Evolutionary conservation across 2,797 vertebrate genomes (phyloP).

Genomic region (Eulemur albifrons): DNA sequence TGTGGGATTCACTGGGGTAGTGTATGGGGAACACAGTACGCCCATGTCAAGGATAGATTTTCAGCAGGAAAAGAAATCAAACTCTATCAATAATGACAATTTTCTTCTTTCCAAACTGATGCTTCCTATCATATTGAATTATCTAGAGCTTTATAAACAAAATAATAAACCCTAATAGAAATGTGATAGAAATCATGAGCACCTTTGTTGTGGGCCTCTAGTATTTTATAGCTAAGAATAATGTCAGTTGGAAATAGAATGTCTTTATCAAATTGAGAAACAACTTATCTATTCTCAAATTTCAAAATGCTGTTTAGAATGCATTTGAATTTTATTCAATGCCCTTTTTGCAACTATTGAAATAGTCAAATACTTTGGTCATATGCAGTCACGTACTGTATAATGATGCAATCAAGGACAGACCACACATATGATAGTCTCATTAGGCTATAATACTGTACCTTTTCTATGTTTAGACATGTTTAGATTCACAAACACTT

Average conservation of each 20-base stretch:
- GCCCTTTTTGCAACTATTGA: background rate
- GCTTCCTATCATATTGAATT: background rate
- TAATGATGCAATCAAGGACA: background rate
- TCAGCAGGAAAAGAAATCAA: background rate
- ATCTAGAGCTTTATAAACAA: background rate
- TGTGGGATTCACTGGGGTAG: background rate
- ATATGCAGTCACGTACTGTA: no score
- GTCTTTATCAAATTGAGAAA: background rate
- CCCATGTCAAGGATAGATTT: background rate
- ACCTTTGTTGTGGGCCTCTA: background rate
- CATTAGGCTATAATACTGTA: background rate
- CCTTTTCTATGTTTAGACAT: background rate
- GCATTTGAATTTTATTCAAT: background rate
- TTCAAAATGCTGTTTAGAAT: background rate
- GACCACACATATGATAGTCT: background rate
- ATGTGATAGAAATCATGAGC: background rate
- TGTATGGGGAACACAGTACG: background rate
- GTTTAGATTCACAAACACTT: background rate
- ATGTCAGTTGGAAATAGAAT: background rate
- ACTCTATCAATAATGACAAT: background rate
- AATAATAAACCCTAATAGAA: background rate
- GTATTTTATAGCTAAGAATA: slow-evolving; percentile 4
- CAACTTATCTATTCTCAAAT: background rate
- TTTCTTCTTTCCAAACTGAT: background rate
- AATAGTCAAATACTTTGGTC: background rate